Evolutionary conservation across 92 coral and sea anemone genomes (phyloP).

Genomic region (Heliopora coerulea): DNA sequence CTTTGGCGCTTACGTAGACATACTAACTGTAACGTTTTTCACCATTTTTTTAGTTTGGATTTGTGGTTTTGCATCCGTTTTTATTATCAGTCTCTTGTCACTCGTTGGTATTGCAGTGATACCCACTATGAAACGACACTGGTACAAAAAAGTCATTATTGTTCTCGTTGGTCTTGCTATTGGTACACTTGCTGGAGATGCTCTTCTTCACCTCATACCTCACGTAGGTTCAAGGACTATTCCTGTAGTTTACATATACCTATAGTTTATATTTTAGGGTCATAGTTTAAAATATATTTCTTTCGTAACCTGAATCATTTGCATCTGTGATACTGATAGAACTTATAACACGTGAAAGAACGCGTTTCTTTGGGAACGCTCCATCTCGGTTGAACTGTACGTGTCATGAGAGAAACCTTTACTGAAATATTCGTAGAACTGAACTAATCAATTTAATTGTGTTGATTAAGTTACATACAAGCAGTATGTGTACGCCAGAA

Average conservation of each 20-base stretch:
- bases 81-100: conserved; percentile 74
- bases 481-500: too few species aligned
- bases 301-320: background rate
- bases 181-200: conserved; percentile 87
- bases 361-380: too few species aligned
- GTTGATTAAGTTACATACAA: too few species aligned
- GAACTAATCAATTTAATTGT: too few species aligned
- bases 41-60: conserved; percentile 74
- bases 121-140: conserved; percentile 67
- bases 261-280: background rate
- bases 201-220: conserved; percentile 81
- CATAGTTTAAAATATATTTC: background rate
- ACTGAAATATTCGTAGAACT: too few species aligned
- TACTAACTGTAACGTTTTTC: too few species aligned
- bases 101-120: conserved; percentile 75
- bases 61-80: conserved; percentile 83
- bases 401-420: too few species aligned
- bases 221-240: conserved; percentile 62
- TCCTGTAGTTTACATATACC: background rate
- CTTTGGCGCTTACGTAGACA: too few species aligned
- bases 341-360: background rate
- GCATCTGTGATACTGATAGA: background rate
- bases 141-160: conserved; percentile 80
- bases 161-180: conserved; percentile 84
- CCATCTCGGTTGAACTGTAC: too few species aligned